Conservation (phyloP, 2,797 vertebrate species). For the Typhlichthys subterraneus region DNA sequence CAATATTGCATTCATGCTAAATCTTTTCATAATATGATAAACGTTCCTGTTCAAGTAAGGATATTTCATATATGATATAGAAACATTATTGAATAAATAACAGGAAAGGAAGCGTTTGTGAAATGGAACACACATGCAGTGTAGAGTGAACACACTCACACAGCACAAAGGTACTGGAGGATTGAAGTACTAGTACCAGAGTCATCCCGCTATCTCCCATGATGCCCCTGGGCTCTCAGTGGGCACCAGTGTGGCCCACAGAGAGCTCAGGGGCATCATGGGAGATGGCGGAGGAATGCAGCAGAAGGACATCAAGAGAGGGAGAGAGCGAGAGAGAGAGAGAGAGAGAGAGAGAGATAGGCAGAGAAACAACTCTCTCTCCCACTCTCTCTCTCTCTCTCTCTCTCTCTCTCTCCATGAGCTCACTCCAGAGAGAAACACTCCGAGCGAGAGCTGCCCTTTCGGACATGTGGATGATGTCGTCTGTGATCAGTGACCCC, state of each 20-base stretch:
- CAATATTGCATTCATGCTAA: constrained; percentile 24
- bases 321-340: constrained; percentile 16
- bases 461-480: constrained; percentile 81
- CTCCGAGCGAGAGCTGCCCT: constrained; percentile 69
- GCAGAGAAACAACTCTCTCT: constrained; percentile 29
- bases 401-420: constrained; percentile 40
- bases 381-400: constrained; percentile 17
- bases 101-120: constrained; percentile 12
- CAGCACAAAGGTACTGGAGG: too few species aligned
- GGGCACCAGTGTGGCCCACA: too few species aligned
- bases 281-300: too few species aligned
- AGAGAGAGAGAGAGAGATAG: constrained; percentile 26
- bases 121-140: neutral
- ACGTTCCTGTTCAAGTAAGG: constrained; percentile 7
- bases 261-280: too few species aligned
- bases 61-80: neutral
- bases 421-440: constrained; percentile 68
- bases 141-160: too few species aligned
- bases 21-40: constrained; percentile 29
- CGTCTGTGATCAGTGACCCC: constrained; percentile 70
- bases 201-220: too few species aligned
- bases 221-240: too few species aligned
- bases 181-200: too few species aligned
- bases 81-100: neutral
- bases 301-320: too few species aligned